Evolutionary conservation across 2,888 invertebrate species (phyloP).

Genomic region (Meandrusa payeni): DNA sequence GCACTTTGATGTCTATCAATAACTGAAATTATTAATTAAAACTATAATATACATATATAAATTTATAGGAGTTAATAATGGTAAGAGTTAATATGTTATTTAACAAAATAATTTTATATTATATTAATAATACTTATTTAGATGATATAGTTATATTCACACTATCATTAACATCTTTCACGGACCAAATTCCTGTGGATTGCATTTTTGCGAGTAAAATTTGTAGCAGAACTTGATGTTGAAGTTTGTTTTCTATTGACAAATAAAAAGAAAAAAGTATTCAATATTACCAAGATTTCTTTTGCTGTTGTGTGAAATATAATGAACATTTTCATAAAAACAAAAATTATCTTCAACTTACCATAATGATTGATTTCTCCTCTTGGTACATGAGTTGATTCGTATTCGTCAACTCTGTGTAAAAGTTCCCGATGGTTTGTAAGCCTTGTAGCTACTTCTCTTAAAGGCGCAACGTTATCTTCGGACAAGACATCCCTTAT

Average conservation of each 20-base stretch:
- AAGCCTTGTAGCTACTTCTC: constrained; percentile 49
- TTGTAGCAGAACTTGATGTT: neutral
- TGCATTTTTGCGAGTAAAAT: neutral
- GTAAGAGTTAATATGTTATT: too few species aligned
- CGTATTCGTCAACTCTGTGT: constrained; percentile 48
- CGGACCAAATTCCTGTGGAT: too few species aligned
- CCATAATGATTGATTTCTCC: constrained; percentile 46
- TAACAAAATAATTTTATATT: too few species aligned
- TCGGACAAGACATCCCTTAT: constrained; percentile 58
- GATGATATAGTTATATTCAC: too few species aligned
- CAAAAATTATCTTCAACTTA: constrained; percentile 34
- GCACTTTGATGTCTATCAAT: constrained; percentile 30
- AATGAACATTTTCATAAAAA: neutral
- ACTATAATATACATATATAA: too few species aligned
- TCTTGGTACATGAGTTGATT: constrained; percentile 38
- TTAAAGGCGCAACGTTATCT: constrained; percentile 54
- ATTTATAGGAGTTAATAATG: too few species aligned
- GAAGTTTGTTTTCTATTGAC: too few species aligned
- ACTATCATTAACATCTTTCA: too few species aligned
- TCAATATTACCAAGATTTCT: too few species aligned
- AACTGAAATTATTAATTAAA: constrained; percentile 28
- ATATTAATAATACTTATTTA: too few species aligned
- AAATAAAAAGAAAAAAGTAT: too few species aligned
- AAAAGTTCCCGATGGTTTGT: constrained; percentile 43
- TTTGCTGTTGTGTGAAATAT: too few species aligned